A percentile compares a stretch with the other conserved stretches of the same genome.
Evolutionary conservation across 2,113 vertebrate species (phyloP).

Genomic region (Ariopsis seemanni): DNA sequence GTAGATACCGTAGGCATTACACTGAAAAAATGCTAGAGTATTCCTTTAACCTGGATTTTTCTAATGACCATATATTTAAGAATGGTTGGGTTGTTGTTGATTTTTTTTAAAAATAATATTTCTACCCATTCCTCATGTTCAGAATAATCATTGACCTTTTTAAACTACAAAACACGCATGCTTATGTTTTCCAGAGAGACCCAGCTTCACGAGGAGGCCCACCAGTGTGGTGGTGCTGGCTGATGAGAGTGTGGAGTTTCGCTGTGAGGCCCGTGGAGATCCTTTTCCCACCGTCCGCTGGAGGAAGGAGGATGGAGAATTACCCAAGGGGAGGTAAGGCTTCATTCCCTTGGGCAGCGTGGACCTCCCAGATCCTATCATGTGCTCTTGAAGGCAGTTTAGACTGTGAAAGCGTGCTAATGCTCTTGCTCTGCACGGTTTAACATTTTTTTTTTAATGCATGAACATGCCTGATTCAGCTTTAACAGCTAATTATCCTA

Average conservation of each 20-base stretch:
- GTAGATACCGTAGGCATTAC: neutral
- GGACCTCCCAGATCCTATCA: slow-evolving; percentile 5
- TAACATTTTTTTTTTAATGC: slow-evolving; percentile 19
- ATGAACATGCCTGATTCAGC: neutral
- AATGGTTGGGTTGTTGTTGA: neutral
- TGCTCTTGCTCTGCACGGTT: slow-evolving; percentile 13
- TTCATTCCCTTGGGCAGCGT: slow-evolving; percentile 29
- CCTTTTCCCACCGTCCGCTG: slow-evolving; percentile 94
- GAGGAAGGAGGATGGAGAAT: slow-evolving; percentile 94
- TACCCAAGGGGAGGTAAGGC: slow-evolving; percentile 89
- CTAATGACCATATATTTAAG: neutral
- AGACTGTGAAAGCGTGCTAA: slow-evolving; percentile 4
- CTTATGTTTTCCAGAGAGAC: slow-evolving; percentile 73
- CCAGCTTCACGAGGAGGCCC: slow-evolving; percentile 91
- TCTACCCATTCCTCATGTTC: neutral
- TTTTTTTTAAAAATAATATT: neutral
- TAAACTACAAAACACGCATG: slow-evolving; percentile 4
- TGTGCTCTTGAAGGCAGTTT: neutral
- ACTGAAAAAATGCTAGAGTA: neutral
- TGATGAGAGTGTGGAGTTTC: slow-evolving; percentile 93
- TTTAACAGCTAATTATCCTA: slow-evolving; percentile 6
- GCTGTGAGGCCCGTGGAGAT: slow-evolving; percentile 94
- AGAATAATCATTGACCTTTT: neutral
- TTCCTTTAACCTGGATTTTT: neutral
- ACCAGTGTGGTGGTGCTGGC: slow-evolving; percentile 89